Evolutionary conservation across 2,113 vertebrate species (phyloP), one percentile per base, ranked within the genome.

Genomic region (Amphiprion ocellaris): DNA sequence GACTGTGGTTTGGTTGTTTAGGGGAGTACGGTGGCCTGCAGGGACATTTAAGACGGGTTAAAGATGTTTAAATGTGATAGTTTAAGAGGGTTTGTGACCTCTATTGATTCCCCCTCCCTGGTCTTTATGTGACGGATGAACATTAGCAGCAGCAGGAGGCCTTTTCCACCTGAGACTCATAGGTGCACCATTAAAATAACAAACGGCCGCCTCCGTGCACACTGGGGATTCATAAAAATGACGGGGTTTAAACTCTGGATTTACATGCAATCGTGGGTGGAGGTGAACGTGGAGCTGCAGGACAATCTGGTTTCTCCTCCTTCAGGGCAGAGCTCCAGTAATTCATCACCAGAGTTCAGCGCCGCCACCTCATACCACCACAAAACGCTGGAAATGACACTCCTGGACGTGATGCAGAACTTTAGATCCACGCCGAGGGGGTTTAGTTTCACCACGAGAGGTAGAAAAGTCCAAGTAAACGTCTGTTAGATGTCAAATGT

Each of bases 161-260:
- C 74, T 4, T 17, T 68, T 24, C 53, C 81, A 77, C 68, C 82
- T 73, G 67, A 8, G 39, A 68, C 80, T 68, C 49, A 28, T 74
- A 78, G 83, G 61, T 72, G 74, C 44, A 53, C 49, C 8, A 67
- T 79, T 73, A 86, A 23, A 26, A 47, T 44, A 55, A 78, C 39
- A 69, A 80, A 87, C 55, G 75, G 49, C 23, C 0, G 2, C 52
- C 2, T 16, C 53, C 14, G 50, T 8, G 37, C 2, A 47, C 26
- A 4, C 56, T 1, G 6, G 26, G 63, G 67, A 33, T 50, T 30
- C 56, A 33, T 77, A 14, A 68, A 30, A 30, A 10, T 16, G 62
- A 49, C 60, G 12, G 0, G 41, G 56, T 65, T 70, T 61, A 74
- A 53, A 69, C 10, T 17, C 24, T 0, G 17, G 4, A 21, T 52